Evolutionary conservation across 2,797 vertebrate genomes (phyloP), one percentile per base, ranked within the genome.

Genomic region (Oreochromis grahami): DNA sequence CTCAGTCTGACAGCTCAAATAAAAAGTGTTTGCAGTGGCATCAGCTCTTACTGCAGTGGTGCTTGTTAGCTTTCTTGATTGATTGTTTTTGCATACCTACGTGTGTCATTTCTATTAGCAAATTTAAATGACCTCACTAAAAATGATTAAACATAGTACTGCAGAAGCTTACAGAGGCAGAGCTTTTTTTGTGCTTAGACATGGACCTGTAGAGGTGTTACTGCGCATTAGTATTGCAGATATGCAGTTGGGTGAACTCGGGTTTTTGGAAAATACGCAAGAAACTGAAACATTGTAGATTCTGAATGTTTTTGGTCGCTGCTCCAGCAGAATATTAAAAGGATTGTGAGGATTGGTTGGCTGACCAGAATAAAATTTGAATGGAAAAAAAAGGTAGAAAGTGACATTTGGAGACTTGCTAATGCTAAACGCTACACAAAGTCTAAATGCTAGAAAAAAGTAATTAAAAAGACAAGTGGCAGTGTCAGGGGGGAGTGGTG

Each of bases 401-500:
- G 55, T 80, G 82, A 84, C 65, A 84, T 87, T 86, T 81, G 26
- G 36, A 32, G 43, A 24, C 17, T 68, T 81, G n/a, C n/a, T n/a
- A n/a, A 84, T 85, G 79, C 51, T 88, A 76, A 90, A 88, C 76
- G 60, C 77, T 87, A 41, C 38, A 55, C 85, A 43, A 86, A 77
- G 72, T 83, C 52, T 79, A 89, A 90, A 91, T 89, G 86, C 76
- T 79, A 88, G 68, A 55, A 65, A 14, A 76, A 77, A 88, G 45
- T 82, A 26, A 90, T 87, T 88, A 78, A 70, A 26, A 79, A 89
- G 65, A 68, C 29, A 84, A 79, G 68, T 48, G 41, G 10, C 45
- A 77, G 56, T 65, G 24, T 76, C 24, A 79, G 83, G 34, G 12
- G 55, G 36, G 50, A 65, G 58, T 63, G 34, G 19, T 10, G 36